A percentile compares a stretch with the other conserved stretches of the same genome.
Conservation (phyloP, 1,140 invertebrate species). For the Drosophila burlai region DNA sequence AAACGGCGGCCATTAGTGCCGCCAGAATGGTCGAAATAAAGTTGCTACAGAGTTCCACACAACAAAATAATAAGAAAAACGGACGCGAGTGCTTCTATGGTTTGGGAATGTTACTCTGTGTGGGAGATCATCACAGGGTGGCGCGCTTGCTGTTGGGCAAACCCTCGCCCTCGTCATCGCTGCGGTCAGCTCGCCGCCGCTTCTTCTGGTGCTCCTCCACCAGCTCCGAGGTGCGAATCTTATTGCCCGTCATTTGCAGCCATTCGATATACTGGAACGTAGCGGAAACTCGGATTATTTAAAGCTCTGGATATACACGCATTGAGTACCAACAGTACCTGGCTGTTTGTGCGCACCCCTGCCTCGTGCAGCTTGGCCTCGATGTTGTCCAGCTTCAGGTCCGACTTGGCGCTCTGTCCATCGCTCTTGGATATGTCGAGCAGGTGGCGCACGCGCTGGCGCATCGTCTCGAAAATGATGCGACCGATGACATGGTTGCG, state of each 20-base stretch:
- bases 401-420: conserved; percentile 54
- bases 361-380: conserved; percentile 76
- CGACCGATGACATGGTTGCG: conserved; percentile 78
- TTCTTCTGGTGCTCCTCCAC: conserved; percentile 84
- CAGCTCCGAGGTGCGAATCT: conserved; percentile 71
- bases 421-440: conserved; percentile 81
- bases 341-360: conserved; percentile 70
- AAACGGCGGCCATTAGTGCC: conserved; percentile 4
- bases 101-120: no score
- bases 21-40: conserved; percentile 48
- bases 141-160: conserved; percentile 54
- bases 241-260: conserved; percentile 76
- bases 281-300: neutral
- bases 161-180: conserved; percentile 60
- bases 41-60: conserved; percentile 42
- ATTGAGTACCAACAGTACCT: conserved; percentile 15
- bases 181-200: conserved; percentile 63
- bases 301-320: neutral
- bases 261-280: conserved; percentile 70
- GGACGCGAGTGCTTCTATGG: neutral
- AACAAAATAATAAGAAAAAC: neutral
- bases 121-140: conserved; percentile 41
- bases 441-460: conserved; percentile 76
- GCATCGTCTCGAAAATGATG: conserved; percentile 84
- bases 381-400: conserved; percentile 75